Percentiles rank a stretch among this genome's conserved stretches.
Evolutionary conservation across 2,888 invertebrate genomes (phyloP).

Genomic region (Chalcis sispes): DNA sequence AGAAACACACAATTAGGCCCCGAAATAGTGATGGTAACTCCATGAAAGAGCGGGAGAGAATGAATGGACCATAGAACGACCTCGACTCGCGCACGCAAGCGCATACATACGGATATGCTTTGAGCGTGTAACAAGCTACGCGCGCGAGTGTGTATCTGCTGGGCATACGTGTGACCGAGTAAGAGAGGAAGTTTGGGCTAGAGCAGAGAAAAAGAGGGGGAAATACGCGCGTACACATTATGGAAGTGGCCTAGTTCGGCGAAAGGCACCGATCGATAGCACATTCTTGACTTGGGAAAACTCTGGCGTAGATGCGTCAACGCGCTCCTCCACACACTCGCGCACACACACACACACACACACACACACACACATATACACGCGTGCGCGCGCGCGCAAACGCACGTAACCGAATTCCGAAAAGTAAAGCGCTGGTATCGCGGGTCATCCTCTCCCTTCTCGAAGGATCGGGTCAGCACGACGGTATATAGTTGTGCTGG

Average conservation of each 20-base stretch:
- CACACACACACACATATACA: not conserved
- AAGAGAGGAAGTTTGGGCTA: constrained; percentile 26
- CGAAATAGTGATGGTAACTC: not conserved
- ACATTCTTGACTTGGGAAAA: constrained; percentile 61
- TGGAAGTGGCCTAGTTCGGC: constrained; percentile 63
- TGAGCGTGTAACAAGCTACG: not conserved
- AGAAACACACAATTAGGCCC: constrained; percentile 19
- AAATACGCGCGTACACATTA: constrained; percentile 42
- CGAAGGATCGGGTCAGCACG: constrained; percentile 11
- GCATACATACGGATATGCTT: not conserved
- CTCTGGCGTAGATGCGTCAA: constrained; percentile 37
- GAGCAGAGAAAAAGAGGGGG: constrained; percentile 13
- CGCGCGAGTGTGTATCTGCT: not conserved
- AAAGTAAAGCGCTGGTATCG: not conserved
- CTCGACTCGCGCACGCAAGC: not conserved
- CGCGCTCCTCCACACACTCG: constrained; percentile 6
- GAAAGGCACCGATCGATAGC: constrained; percentile 63
- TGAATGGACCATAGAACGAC: constrained; percentile 5
- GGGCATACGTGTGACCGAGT: constrained; percentile 49
- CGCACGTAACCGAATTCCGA: not conserved
- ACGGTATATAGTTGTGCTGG: not conserved
- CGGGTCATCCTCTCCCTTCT: constrained; percentile 19
- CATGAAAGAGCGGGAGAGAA: not conserved
- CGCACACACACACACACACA: not conserved
- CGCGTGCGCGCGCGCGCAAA: not conserved